Conservation (phyloP, 2,888 invertebrate species). For the Agonopterix alstromeriana region DNA sequence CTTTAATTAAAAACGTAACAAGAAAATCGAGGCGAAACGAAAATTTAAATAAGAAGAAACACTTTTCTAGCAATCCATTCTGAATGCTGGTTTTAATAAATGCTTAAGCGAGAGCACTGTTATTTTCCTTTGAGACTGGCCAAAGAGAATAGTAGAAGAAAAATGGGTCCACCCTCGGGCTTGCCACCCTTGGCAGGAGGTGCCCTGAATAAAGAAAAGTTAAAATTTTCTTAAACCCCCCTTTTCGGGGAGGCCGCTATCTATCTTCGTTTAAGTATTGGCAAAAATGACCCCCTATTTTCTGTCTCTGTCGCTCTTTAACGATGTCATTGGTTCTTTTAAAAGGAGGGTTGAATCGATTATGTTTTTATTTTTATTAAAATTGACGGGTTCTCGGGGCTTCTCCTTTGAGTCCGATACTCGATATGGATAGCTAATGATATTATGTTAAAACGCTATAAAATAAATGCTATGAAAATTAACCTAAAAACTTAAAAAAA, state of each 20-base stretch:
- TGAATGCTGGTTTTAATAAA: slow-evolving; percentile 70
- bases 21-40: neutral
- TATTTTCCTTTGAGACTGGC: slow-evolving; percentile 68
- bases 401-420: too few relatives aligned
- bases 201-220: slow-evolving; percentile 73
- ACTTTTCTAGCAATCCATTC: slow-evolving; percentile 59
- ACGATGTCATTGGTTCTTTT: slow-evolving; percentile 59
- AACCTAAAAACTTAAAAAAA: too few relatives aligned
- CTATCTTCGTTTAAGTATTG: slow-evolving; percentile 75
- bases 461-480: too few relatives aligned
- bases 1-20: slow-evolving; percentile 8
- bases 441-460: too few relatives aligned
- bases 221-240: slow-evolving; percentile 71
- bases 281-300: slow-evolving; percentile 64
- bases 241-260: slow-evolving; percentile 43
- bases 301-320: slow-evolving; percentile 42
- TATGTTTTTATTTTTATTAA: slow-evolving; percentile 8
- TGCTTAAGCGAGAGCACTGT: slow-evolving; percentile 58
- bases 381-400: too few relatives aligned
- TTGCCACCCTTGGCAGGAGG: slow-evolving; percentile 24
- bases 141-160: slow-evolving; percentile 71
- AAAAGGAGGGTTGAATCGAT: slow-evolving; percentile 29
- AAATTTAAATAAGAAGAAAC: slow-evolving; percentile 31
- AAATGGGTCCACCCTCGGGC: slow-evolving; percentile 33
- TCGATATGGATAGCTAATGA: too few relatives aligned